A percentile compares a stretch with the other conserved stretches of the same genome.
phyloP scores from a whole-genome alignment of 2,797 vertebrate species.

The Crax fasciolata region DNA sequence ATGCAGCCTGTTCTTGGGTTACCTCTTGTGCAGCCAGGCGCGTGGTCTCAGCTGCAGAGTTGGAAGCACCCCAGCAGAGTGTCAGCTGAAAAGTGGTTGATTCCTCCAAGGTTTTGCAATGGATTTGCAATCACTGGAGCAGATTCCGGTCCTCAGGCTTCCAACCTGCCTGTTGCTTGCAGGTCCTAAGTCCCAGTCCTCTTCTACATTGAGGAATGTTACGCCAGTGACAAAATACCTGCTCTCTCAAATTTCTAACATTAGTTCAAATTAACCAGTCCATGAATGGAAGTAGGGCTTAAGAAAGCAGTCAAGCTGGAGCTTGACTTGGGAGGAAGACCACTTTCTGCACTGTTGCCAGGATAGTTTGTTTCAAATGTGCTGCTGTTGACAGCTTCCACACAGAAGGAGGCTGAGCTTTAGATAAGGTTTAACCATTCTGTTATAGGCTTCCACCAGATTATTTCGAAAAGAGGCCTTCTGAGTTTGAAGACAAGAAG shows the following conservation, averaged over 20 bases:
- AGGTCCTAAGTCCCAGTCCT: rapidly evolving
- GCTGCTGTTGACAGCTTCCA: neutral
- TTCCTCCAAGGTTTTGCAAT: neutral
- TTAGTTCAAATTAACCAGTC: neutral
- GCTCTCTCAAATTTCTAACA: neutral
- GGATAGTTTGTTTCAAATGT: neutral
- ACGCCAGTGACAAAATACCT: neutral
- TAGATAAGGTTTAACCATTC: neutral
- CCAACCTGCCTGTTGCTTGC: neutral
- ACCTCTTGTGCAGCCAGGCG: rapidly evolving
- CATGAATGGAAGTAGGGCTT: neutral
- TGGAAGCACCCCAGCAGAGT: too few species aligned
- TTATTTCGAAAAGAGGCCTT: neutral
- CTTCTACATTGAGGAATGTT: neutral
- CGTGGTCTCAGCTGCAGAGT: rapidly evolving
- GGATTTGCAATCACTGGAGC: neutral
- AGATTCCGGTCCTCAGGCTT: neutral
- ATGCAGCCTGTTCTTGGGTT: neutral
- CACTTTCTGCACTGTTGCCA: neutral
- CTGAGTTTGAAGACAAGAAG: neutral
- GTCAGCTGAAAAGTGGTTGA: neutral
- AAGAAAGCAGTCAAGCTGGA: neutral
- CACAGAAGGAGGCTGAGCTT: neutral
- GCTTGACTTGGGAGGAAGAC: neutral
- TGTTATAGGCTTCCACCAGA: neutral